Evolutionary conservation across 2,888 invertebrate genomes (phyloP).

Genomic region (Oscheius onirici): DNA sequence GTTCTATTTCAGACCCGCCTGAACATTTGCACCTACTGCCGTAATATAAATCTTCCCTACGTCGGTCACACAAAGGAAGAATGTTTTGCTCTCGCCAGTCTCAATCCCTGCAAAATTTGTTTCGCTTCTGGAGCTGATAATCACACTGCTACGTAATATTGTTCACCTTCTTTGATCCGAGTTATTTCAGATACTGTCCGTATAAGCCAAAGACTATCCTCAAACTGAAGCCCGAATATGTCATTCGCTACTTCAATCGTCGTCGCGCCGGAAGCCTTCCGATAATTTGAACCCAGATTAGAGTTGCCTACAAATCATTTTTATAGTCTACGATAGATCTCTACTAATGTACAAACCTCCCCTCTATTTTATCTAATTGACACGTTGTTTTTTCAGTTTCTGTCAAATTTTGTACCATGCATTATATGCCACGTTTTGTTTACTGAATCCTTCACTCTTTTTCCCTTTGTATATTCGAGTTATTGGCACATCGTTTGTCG

Average conservation of each 20-base stretch:
- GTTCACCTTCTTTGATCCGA: not conserved
- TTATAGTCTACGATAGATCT: too few species aligned
- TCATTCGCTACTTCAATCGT: not conserved
- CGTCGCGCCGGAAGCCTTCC: not conserved
- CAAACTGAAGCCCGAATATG: not conserved
- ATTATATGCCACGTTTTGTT: too few species aligned
- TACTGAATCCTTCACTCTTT: too few species aligned
- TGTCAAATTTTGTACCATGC: too few species aligned
- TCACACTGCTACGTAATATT: conserved; percentile 43
- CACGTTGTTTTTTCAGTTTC: too few species aligned
- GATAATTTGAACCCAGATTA: too few species aligned
- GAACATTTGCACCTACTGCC: conserved; percentile 32
- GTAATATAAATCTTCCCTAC: not conserved
- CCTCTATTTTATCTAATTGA: too few species aligned
- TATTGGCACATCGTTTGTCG: too few species aligned
- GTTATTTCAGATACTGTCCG: conserved; percentile 10
- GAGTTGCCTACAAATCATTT: too few species aligned
- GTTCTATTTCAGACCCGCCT: not conserved
- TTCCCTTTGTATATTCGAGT: too few species aligned
- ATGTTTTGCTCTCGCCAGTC: conserved; percentile 31
- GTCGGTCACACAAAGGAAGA: conserved; percentile 36
- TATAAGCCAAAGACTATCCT: not conserved
- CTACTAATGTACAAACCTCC: too few species aligned
- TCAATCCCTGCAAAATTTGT: conserved; percentile 47
- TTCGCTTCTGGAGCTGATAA: conserved; percentile 43